phyloP scores from a whole-genome alignment of 2,113 vertebrate genomes.

The Planiliza haematocheilus region DNA sequence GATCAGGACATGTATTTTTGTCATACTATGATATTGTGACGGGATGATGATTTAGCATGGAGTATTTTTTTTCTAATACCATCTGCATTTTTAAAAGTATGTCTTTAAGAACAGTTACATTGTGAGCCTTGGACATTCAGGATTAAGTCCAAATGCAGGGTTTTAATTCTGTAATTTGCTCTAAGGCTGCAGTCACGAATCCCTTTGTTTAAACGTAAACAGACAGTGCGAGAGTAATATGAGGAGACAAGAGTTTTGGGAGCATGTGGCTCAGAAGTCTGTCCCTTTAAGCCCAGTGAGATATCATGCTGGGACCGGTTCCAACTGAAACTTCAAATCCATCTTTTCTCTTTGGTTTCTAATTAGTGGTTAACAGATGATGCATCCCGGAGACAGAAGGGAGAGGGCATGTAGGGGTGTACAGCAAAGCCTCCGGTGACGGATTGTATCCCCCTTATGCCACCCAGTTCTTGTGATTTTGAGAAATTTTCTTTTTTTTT shows the following conservation, averaged over 20 bases:
- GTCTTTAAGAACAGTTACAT: neutral
- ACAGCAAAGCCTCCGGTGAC: slow-evolving; percentile 58
- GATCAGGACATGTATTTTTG: no score
- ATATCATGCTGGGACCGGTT: slow-evolving; percentile 67
- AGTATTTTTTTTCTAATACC: no score
- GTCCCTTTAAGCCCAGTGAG: slow-evolving; percentile 63
- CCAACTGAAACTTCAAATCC: slow-evolving; percentile 75
- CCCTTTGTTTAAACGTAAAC: slow-evolving; percentile 24
- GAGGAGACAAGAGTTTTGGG: slow-evolving; percentile 53
- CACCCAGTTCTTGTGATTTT: slow-evolving; percentile 62
- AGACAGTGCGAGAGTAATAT: slow-evolving; percentile 43
- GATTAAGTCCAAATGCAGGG: neutral
- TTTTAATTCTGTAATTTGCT: slow-evolving; percentile 22
- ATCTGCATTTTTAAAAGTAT: neutral
- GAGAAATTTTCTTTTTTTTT: slow-evolving; percentile 20
- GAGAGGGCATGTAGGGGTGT: slow-evolving; percentile 21
- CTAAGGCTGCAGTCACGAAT: slow-evolving; percentile 7
- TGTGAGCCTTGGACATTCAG: neutral
- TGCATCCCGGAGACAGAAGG: slow-evolving; percentile 61
- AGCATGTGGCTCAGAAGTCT: slow-evolving; percentile 61
- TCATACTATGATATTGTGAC: no score
- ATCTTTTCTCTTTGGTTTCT: slow-evolving; percentile 73
- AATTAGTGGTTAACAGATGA: slow-evolving; percentile 73
- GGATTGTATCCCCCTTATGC: slow-evolving; percentile 46
- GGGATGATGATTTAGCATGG: no score